A percentile compares a stretch with the other conserved stretches of the same genome.
These are phyloP conservation scores for Moxostoma hubbsi DNA, from an alignment of 2,797 vertebrate species.

Conservation along the genomic window DNA sequence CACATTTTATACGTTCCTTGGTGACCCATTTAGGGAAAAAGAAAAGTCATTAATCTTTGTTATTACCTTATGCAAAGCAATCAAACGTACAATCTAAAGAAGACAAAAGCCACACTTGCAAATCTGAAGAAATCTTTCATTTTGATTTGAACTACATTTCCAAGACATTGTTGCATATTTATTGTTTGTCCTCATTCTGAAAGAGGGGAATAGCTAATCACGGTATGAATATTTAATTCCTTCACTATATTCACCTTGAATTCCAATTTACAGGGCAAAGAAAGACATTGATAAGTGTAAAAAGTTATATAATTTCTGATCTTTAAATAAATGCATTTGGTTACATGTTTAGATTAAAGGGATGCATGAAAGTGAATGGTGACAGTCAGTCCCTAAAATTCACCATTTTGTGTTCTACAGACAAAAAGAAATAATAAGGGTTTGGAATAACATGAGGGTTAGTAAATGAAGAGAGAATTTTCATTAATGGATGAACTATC, in stretches of 20 bases:
- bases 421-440: neutral
- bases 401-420: neutral
- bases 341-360: neutral
- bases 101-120: slow-evolving; percentile 5
- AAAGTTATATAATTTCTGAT: neutral
- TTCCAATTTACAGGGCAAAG: slow-evolving; percentile 26
- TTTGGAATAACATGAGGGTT: too few relatives aligned
- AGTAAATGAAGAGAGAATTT: too few relatives aligned
- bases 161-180: slow-evolving; percentile 66
- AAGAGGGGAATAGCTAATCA: slow-evolving; percentile 71
- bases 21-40: neutral
- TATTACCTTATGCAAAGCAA: slow-evolving; percentile 35
- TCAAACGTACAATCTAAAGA: slow-evolving; percentile 24
- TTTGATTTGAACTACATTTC: slow-evolving; percentile 38
- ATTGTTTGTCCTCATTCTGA: slow-evolving; percentile 69
- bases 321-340: neutral
- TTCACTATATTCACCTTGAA: slow-evolving; percentile 45
- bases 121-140: slow-evolving; percentile 40
- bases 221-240: slow-evolving; percentile 74
- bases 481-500: too few relatives aligned
- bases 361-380: too few relatives aligned
- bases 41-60: slow-evolving; percentile 1
- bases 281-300: slow-evolving; percentile 7
- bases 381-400: too few relatives aligned
- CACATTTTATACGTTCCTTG: neutral